A percentile compares a stretch with the other conserved stretches of the same genome.
Evolutionary conservation across 1,140 invertebrate species (phyloP).

Genomic region (Mesaphorura yosii): DNA sequence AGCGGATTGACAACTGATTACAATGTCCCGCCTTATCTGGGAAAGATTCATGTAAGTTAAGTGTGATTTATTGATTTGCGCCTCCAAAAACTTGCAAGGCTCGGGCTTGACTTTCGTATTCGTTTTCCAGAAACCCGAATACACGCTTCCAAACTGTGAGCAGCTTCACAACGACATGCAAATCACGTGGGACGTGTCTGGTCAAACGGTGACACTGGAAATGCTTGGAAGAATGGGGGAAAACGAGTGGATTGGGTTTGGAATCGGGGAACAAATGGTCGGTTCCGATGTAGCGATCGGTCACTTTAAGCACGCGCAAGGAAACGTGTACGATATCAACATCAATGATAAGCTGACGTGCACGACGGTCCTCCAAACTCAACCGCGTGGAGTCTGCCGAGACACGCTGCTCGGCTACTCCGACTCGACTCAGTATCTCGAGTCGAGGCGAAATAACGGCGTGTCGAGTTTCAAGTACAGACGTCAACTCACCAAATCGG

Average conservation of each 20-base stretch:
- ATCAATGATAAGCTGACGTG: slow-evolving; percentile 74
- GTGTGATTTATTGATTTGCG: slow-evolving; percentile 1
- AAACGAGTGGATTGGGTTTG: slow-evolving; percentile 78
- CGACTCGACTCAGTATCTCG: slow-evolving; percentile 24
- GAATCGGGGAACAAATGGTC: slow-evolving; percentile 72
- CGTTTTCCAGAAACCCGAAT: slow-evolving; percentile 33
- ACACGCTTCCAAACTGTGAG: slow-evolving; percentile 65
- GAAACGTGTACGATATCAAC: slow-evolving; percentile 50
- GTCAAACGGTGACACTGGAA: slow-evolving; percentile 41
- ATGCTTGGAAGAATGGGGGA: slow-evolving; percentile 44
- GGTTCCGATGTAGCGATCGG: slow-evolving; percentile 71
- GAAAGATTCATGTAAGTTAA: slow-evolving; percentile 43
- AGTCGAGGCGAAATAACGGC: slow-evolving; percentile 15
- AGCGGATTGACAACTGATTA: slow-evolving; percentile 65
- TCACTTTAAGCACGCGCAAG: slow-evolving; percentile 42
- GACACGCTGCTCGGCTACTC: slow-evolving; percentile 55
- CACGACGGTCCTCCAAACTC: slow-evolving; percentile 60
- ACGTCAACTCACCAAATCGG: slow-evolving; percentile 22
- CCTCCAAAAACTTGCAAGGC: background rate
- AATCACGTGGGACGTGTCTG: slow-evolving; percentile 79
- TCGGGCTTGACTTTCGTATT: background rate
- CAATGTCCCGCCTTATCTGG: slow-evolving; percentile 71
- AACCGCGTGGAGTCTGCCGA: slow-evolving; percentile 71
- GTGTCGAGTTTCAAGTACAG: slow-evolving; percentile 26
- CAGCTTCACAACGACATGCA: slow-evolving; percentile 65